A percentile compares a stretch with the other conserved stretches of the same genome.
Evolutionary conservation across 2,113 vertebrate genomes (phyloP).

Genomic region (Elaphurus davidianus): DNA sequence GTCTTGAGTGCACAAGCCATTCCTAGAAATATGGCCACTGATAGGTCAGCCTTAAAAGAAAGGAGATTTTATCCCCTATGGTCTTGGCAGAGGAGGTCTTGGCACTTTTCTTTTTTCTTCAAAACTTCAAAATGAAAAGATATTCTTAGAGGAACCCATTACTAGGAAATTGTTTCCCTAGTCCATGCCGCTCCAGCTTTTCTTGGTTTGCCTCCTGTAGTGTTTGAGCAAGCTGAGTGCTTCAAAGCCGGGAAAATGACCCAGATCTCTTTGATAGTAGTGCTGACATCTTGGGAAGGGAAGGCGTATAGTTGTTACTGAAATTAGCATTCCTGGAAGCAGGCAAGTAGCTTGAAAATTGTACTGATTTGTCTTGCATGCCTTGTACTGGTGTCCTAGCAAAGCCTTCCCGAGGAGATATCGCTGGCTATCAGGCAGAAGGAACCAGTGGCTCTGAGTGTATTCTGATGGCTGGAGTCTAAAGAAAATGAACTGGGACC

Average conservation of each 20-base stretch:
- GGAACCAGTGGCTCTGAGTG: background rate
- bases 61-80: background rate
- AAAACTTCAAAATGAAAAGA: background rate
- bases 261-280: background rate
- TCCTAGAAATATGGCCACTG: background rate
- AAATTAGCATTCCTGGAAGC: constrained; percentile 34
- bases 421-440: background rate
- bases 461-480: background rate
- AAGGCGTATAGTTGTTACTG: constrained; percentile 1
- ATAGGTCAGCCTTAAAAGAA: background rate
- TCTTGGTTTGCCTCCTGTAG: background rate
- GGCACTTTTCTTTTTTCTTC: background rate
- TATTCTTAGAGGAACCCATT: background rate
- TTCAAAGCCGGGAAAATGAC: background rate
- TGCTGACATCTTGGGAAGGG: background rate
- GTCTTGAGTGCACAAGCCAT: background rate
- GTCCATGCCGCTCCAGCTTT: background rate
- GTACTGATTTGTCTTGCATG: constrained; percentile 6
- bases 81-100: background rate
- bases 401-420: constrained; percentile 30
- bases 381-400: background rate
- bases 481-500: background rate
- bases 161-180: constrained; percentile 6
- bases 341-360: background rate
- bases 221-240: background rate